Conservation (phyloP, 2,888 invertebrate species). For the Anoncus sp. region DNA sequence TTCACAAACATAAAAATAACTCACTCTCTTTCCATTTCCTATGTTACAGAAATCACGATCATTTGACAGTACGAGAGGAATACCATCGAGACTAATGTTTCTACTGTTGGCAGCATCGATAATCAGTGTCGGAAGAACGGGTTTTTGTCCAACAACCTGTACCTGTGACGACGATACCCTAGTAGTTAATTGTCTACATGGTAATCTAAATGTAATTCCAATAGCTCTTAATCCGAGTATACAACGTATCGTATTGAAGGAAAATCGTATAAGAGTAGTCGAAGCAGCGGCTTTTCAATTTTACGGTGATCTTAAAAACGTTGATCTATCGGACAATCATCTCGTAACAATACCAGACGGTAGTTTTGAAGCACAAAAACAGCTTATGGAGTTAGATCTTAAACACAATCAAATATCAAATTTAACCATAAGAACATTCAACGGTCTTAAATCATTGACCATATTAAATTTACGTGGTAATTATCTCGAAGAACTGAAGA, state of each 20-base stretch:
- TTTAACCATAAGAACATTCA: constrained; percentile 91
- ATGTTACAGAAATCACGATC: constrained; percentile 60
- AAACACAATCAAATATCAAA: constrained; percentile 94
- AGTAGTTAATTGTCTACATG: constrained; percentile 93
- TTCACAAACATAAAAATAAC: too few species aligned
- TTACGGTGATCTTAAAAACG: constrained; percentile 93
- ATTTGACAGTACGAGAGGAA: constrained; percentile 22
- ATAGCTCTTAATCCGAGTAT: constrained; percentile 96
- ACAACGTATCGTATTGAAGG: constrained; percentile 92
- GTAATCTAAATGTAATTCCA: constrained; percentile 94
- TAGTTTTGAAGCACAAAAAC: constrained; percentile 92
- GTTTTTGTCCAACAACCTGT: constrained; percentile 94
- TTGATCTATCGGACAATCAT: constrained; percentile 94
- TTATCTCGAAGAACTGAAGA: constrained; percentile 91
- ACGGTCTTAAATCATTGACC: constrained; percentile 90
- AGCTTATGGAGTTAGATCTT: constrained; percentile 92
- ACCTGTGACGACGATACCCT: constrained; percentile 95
- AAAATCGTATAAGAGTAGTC: constrained; percentile 94
- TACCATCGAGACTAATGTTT: constrained; percentile 59
- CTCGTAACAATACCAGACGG: constrained; percentile 91
- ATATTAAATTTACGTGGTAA: constrained; percentile 93
- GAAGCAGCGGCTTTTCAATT: constrained; percentile 94
- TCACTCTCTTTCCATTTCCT: constrained; percentile 4
- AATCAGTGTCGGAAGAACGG: constrained; percentile 79
- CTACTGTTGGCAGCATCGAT: constrained; percentile 68